phyloP scores from a whole-genome alignment of 2,888 invertebrate species.

The Watsonalla cultraria region DNA sequence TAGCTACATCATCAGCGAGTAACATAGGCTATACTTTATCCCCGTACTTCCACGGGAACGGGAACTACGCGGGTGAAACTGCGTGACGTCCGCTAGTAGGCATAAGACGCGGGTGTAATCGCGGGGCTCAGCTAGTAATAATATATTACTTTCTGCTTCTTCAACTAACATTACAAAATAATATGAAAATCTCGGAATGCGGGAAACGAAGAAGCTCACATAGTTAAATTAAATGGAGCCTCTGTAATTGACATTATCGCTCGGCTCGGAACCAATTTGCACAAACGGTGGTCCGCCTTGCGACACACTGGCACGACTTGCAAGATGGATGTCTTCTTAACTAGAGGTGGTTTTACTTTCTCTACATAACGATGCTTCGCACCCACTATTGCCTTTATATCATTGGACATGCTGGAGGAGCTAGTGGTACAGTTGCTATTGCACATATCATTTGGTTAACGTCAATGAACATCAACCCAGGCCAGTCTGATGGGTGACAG shows the following conservation, averaged over 20 bases:
- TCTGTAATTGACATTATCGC: slow-evolving; percentile 17
- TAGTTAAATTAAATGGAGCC: slow-evolving; percentile 11
- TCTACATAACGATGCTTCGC: background rate
- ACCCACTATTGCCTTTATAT: background rate
- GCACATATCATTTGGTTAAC: too few species aligned
- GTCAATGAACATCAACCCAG: too few species aligned
- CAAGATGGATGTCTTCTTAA: background rate
- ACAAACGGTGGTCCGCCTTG: slow-evolving; percentile 2
- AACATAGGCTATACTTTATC: too few species aligned
- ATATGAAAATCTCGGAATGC: background rate
- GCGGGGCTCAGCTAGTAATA: too few species aligned
- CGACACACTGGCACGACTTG: slow-evolving; percentile 1
- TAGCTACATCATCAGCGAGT: too few species aligned
- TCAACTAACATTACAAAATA: background rate
- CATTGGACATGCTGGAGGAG: too few species aligned
- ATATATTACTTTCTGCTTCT: too few species aligned
- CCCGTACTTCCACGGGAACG: too few species aligned
- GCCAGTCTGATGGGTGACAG: too few species aligned
- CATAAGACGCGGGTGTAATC: too few species aligned
- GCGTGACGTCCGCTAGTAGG: too few species aligned
- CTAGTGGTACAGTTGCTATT: background rate
- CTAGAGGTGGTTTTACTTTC: background rate
- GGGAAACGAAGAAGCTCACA: slow-evolving; percentile 1
- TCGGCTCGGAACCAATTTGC: slow-evolving; percentile 18
- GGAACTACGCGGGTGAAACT: too few species aligned